phyloP scores from a whole-genome alignment of 2,797 vertebrate genomes.

The Gambusia yucatana region DNA sequence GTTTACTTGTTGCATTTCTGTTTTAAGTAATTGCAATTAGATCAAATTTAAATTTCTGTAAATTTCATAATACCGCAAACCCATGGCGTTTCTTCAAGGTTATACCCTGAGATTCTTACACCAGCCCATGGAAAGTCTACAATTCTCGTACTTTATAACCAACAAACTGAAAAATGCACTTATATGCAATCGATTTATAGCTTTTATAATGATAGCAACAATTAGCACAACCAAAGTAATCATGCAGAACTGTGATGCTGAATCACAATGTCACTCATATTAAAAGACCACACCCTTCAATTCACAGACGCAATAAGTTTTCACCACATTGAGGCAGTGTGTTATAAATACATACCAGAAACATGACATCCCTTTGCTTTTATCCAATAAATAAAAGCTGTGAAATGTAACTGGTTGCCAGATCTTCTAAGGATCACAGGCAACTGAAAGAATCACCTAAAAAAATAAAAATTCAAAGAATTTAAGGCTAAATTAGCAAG shows the following conservation, averaged over 20 bases:
- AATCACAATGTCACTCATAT: slow-evolving; percentile 15
- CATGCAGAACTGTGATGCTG: slow-evolving; percentile 19
- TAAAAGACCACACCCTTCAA: slow-evolving; percentile 14
- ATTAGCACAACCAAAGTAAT: slow-evolving; percentile 30
- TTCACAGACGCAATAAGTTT: slow-evolving; percentile 50
- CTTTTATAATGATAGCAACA: slow-evolving; percentile 23
- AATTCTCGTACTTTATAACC: slow-evolving; percentile 15
- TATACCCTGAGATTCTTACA: neutral
- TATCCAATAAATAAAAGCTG: slow-evolving; percentile 29
- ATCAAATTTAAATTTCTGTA: neutral
- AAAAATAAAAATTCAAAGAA: slow-evolving; percentile 33
- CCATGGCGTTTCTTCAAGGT: neutral
- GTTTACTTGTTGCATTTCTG: neutral
- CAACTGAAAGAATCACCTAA: slow-evolving; percentile 31
- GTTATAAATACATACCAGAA: slow-evolving; percentile 12
- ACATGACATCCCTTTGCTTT: slow-evolving; percentile 19
- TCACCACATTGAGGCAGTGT: slow-evolving; percentile 64
- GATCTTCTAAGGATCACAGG: slow-evolving; percentile 22
- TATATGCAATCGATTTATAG: neutral
- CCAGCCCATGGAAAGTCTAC: neutral
- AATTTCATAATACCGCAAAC: neutral
- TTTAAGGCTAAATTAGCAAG: slow-evolving; percentile 35
- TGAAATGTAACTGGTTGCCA: slow-evolving; percentile 33
- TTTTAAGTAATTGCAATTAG: neutral
- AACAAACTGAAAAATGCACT: slow-evolving; percentile 23